Evolutionary conservation across 2,113 vertebrate species (phyloP), one percentile per base, ranked within the genome.

Genomic region (Notothenia coriiceps): DNA sequence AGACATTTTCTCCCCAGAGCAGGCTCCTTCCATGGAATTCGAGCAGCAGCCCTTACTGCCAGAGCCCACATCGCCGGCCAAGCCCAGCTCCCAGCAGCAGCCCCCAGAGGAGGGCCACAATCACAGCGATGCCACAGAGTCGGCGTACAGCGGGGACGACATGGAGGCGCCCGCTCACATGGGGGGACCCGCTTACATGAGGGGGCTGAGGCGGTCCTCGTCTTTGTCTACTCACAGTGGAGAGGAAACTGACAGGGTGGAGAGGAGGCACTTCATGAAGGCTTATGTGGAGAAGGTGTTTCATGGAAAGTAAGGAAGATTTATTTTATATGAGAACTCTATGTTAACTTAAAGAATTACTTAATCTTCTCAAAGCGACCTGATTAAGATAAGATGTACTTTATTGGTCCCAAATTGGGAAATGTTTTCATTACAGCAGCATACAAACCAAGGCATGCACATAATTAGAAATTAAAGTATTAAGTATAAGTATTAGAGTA

Each of bases 231-330:
- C 77, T 90, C 97, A 98, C 88, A 99, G 98, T 33, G 86, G 93
- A 0, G 97, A 97, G 82, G 96, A 96, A 0, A 88, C 94, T 22
- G 96, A 86, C 5, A 11, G 25, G 1, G 79, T 85, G 0, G 95
- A 96, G 77, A 92, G 93, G 74, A 89, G 95, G n/a, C 95, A 94
- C 1, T 99, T 99, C 86, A 96, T 99, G 92, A 86, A 97, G 68
- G 70, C 63, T 5, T 99, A 99, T 0, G 98, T 99, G 88, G 95
- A 96, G 82, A 99, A 98, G 89, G 93, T 99, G 84, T 99, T 99
- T 89, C 94, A 94, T 0, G 96, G 97, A 71, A 95, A 94, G 98
- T 99, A 91, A 96, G 96, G 5, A 15, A 10, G 29, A 20, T 43
- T 62, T 25, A 66, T 47, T 7, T 40, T 40, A 40, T 40, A 7